Base-by-base conservation (phyloP, 2,797 vertebrate species). In the Coendou prehensilis region DNA sequence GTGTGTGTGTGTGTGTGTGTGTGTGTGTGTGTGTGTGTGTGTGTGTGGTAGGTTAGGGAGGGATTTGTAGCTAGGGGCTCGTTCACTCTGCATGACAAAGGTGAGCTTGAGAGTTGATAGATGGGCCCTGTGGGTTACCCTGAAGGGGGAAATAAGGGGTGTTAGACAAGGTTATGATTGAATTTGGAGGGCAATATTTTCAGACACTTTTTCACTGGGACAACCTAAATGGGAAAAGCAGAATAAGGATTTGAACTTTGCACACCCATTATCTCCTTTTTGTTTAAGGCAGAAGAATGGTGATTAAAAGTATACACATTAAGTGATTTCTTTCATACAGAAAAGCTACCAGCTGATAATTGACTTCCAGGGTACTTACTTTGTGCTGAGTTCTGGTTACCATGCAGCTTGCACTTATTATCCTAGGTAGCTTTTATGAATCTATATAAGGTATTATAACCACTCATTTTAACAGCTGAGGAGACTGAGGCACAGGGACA, bases 71-170 rank as follows among this genome's bases (percentile, higher is more conserved):
- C 93, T 71, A 52, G 61, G 56, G 45, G 94, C 63, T 52, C 50
- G 18, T 87, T 59, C 56, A 80, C 94, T 97, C 97, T 97, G 97
- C 96, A 93, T 97, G 92, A 98, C 95, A 97, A 97, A 97, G 81
- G 94, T 96, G 54, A 96, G 67, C 5, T 79, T 87, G 57, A 69
- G 69, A 64, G 3, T 33, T 75, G 13, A 61, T 33, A 80, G 93
- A 93, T 95, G 59, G 1, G 75, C 23, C 73, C 83, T 52, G 50
- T 92, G 63, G 8, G 52, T 89, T 76, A 59, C 47, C 69, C 30
- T 63, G n/a, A 57, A 92, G 59, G 14, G 50, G 67, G 41, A 28
- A 45, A 37, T 5, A 41, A 45, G 9, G 6, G 45, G 57, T 67
- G 15, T 45, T 61, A 23, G 54, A 78, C 22, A n/a, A 92, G 63